Evolutionary conservation across 2,113 vertebrate genomes (phyloP).

Genomic region (Papio anubis): DNA sequence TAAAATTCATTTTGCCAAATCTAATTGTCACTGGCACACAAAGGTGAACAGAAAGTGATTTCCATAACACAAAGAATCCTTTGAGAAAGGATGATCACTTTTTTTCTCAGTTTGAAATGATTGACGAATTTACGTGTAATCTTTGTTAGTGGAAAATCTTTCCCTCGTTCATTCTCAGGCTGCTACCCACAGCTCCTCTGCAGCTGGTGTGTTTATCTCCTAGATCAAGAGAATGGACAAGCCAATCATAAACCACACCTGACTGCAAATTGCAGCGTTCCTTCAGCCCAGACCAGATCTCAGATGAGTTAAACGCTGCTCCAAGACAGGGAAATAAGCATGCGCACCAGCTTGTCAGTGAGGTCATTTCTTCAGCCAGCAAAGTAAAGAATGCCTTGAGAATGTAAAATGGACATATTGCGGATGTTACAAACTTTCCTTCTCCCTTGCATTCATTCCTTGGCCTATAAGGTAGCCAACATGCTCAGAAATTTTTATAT

Average conservation of each 20-base stretch:
- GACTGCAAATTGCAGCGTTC: background rate
- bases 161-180: background rate
- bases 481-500: background rate
- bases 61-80: constrained; percentile 38
- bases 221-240: background rate
- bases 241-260: background rate
- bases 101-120: background rate
- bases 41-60: background rate
- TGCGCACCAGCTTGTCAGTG: background rate
- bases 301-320: background rate
- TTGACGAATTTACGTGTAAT: background rate
- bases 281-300: background rate
- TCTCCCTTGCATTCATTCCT: background rate
- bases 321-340: background rate
- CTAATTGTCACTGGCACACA: background rate
- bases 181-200: background rate
- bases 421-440: background rate
- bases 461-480: background rate
- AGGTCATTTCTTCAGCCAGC: background rate
- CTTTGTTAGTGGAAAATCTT: background rate
- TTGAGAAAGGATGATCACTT: background rate
- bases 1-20: constrained; percentile 47
- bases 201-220: background rate
- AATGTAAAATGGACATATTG: background rate
- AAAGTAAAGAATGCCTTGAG: background rate